Base-by-base conservation (phyloP, 1,140 invertebrate genomes). In the Charaxes varanes region DNA sequence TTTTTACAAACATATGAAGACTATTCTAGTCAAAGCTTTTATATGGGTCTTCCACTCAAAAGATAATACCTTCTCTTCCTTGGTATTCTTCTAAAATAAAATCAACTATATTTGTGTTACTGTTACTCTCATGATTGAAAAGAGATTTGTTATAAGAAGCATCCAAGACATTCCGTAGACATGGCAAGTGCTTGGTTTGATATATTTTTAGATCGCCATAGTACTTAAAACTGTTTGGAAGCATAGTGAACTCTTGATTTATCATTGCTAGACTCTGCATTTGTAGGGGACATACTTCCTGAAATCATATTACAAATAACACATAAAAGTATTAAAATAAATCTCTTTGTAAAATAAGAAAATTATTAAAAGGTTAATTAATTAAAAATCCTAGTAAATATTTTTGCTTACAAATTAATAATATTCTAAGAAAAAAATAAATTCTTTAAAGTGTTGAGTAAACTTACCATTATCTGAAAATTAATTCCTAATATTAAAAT, bases 251-350 rank as follows among this genome's bases (percentile, higher is more conserved):
- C 32, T 80, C 69, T 62, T 88, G 66, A 35, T 86, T 81, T 10
- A 88, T 61, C 21, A 87, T 77, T n/a, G 82, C 86, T 42, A 90
- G 72, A 27, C 82, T 81, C 67, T 90, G 84, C 87, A 90, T 89
- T 55, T 87, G 80, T 21, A 90, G 53, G 7, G 74, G 74, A 58
- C 87, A 89, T 18, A 71, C 61, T 41, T 66, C 65, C 88, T 90
- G 62, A 42, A 85, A 73, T 8, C n/a, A n/a, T n/a, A n/a, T n/a
- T n/a, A n/a, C n/a, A n/a, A n/a, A n/a, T n/a, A n/a, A n/a, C n/a
- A n/a, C n/a, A n/a, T n/a, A n/a, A n/a, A n/a, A n/a, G n/a, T n/a
- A n/a, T n/a, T n/a, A n/a, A n/a, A n/a, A n/a, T n/a, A n/a, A n/a
- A n/a, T n/a, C n/a, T n/a, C n/a, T n/a, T n/a, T n/a, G n/a, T n/a